Percentiles rank a stretch among this genome's conserved stretches.
Conservation (phyloP, 2,113 vertebrate species). For the Mellivora capensis region DNA sequence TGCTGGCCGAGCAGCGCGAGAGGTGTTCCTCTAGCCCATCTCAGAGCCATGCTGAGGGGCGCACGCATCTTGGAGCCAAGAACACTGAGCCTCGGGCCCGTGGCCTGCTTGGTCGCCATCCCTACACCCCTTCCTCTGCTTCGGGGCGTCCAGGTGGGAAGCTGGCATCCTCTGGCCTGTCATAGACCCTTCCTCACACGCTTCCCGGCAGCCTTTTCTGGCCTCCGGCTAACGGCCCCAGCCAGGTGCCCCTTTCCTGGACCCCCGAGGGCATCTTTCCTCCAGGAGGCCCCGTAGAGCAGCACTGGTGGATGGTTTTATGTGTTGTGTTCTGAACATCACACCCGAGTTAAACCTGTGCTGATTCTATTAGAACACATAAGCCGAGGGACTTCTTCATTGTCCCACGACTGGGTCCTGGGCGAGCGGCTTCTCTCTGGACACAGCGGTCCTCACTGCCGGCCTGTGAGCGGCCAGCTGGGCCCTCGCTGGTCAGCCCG, state of each 20-base stretch:
- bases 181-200: not conserved
- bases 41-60: too few species aligned
- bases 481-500: not conserved
- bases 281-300: conserved; percentile 11
- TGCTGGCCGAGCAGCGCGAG: not conserved
- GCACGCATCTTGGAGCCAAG: not conserved
- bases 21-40: not conserved
- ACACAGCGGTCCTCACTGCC: not conserved
- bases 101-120: not conserved
- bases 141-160: not conserved
- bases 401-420: not conserved
- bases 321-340: conserved; percentile 59
- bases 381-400: conserved; percentile 43
- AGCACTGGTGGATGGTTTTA: conserved; percentile 55
- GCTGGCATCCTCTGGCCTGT: not conserved
- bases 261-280: not conserved
- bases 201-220: not conserved
- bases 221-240: not conserved
- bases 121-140: not conserved
- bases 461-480: not conserved
- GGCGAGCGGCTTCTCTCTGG: not conserved
- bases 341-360: conserved; percentile 57
- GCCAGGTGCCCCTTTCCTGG: not conserved
- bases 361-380: conserved; percentile 51
- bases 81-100: not conserved